Evolutionary conservation across 2,888 invertebrate genomes (phyloP), one percentile per base, ranked within the genome.

Genomic region (Chrysodeixis includens): DNA sequence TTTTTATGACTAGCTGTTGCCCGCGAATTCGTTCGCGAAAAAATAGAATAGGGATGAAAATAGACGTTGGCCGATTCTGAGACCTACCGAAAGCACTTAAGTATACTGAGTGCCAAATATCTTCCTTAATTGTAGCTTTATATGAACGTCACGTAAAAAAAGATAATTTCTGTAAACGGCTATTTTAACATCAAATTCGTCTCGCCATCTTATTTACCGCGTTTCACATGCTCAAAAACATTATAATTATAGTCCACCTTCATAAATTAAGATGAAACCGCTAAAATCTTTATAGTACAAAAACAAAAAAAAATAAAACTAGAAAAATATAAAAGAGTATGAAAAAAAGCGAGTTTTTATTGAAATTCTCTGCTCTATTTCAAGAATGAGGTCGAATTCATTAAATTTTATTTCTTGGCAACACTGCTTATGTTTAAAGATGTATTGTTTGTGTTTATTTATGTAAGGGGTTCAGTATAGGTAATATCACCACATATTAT

Each of bases 391-490:
- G 68, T 54, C 57, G 57, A 54, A 69, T 64, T 46, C 49, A 69
- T 72, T 77, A 77, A 78, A 67, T 10, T 66, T 18, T 51, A 20
- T 70, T 52, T 66, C 61, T 73, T 66, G 81, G 66, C 76, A 79
- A 30, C 78, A 78, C 76, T 75, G 57, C 66, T 65, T 57, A 62
- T 51, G 30, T 14, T 30, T 46, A 30, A 56, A 76, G 71, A 71
- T 35, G 22, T 59, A 56, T 54, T 2, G 35, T 9, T 74, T 79
- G 71, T 56, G 77, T 67, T 65, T 67, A 32, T 51, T 46, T 44
- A 77, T 64, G 56, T 57, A 44, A 20, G 26, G 57, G 74, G 71
- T 76, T 77, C 78, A 35, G 79, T 55, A 18, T 40, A 40, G n/a
- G 14, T 40, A 1, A n/a, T 14, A n/a, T n/a, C 14, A 26, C 6